Conservation (phyloP, 2,888 invertebrate genomes). For the Corbicula japonica region DNA sequence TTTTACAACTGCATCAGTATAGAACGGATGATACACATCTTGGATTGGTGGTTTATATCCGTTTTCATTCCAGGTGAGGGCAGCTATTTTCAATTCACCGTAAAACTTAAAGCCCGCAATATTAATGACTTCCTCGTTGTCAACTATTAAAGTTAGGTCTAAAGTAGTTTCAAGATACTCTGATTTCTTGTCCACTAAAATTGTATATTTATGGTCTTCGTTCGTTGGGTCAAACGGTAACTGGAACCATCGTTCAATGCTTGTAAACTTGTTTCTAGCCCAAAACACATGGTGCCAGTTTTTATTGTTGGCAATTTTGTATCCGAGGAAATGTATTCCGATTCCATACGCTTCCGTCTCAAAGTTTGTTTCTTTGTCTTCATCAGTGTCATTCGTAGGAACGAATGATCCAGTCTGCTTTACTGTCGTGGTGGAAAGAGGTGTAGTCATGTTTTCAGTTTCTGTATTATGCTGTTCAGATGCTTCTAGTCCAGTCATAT, state of each 20-base stretch:
- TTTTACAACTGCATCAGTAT: conserved; percentile 35
- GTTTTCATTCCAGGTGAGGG: conserved; percentile 60
- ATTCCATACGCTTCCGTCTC: conserved; percentile 36
- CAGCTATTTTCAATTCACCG: conserved; percentile 5
- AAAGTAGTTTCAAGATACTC: conserved; percentile 17
- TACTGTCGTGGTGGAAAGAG: neutral
- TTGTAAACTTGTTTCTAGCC: conserved; percentile 46
- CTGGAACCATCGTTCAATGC: conserved; percentile 33
- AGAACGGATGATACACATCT: conserved; percentile 60
- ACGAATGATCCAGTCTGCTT: neutral
- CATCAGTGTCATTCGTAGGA: conserved; percentile 6
- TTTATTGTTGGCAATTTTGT: conserved; percentile 40
- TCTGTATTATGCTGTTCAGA: neutral
- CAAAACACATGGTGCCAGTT: conserved; percentile 55
- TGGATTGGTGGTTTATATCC: conserved; percentile 51
- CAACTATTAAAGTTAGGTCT: conserved; percentile 34
- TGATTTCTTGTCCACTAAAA: conserved; percentile 24
- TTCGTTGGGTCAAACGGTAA: conserved; percentile 43
- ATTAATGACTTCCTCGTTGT: conserved; percentile 46
- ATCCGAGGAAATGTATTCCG: conserved; percentile 49
- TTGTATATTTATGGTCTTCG: conserved; percentile 20
- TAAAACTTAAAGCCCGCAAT: conserved; percentile 44
- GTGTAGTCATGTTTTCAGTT: neutral
- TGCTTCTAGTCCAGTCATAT: conserved; percentile 24
- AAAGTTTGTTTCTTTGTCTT: neutral